These are phyloP conservation scores for Mizuhopecten yessoensis DNA, from an alignment of 1,140 invertebrate species.

Conservation along the genomic window DNA sequence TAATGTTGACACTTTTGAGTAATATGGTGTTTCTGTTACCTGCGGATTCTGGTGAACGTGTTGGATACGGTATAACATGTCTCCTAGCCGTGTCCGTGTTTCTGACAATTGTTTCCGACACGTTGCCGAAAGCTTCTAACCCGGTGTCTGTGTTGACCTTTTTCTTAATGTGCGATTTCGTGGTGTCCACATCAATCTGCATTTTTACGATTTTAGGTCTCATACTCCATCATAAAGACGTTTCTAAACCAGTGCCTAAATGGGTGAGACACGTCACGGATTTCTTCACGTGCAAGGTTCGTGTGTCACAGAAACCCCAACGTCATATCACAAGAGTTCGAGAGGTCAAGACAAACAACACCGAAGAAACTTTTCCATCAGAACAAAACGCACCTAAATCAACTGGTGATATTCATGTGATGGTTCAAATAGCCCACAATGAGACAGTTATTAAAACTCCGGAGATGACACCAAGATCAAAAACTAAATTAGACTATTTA, in stretches of 20 bases:
- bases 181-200: conserved; percentile 48
- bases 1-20: conserved; percentile 43
- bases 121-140: not conserved
- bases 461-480: not conserved
- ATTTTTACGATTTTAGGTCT: conserved; percentile 43
- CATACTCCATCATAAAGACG: conserved; percentile 46
- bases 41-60: conserved; percentile 45
- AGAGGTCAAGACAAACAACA: not conserved
- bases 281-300: not conserved
- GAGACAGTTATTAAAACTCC: not conserved
- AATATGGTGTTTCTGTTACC: conserved; percentile 47
- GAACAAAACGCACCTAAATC: not conserved
- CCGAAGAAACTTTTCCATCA: not conserved
- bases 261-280: conserved; percentile 25
- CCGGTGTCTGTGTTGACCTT: conserved; percentile 44
- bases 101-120: not conserved
- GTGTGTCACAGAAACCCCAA: not conserved
- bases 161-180: conserved; percentile 42
- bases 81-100: not conserved
- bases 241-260: not conserved
- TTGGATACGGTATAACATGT: conserved; percentile 45
- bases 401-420: not conserved
- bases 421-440: not conserved
- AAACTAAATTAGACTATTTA: not conserved
- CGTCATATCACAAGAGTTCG: not conserved